Conservation (phyloP, 2,797 vertebrate genomes). For the Fistularia commersonii region DNA sequence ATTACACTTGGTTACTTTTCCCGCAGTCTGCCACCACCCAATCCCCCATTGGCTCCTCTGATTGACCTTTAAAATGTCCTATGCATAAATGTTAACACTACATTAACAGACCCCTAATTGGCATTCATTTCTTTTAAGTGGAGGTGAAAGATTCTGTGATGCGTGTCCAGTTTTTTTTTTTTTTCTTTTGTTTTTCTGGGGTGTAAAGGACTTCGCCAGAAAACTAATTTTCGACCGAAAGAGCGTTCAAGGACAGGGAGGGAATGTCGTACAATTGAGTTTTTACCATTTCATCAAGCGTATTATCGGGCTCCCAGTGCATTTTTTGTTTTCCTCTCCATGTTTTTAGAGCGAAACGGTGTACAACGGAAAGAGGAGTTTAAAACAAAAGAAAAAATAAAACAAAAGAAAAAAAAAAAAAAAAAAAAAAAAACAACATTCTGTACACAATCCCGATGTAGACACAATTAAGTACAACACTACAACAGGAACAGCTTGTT, state of each 20-base stretch:
- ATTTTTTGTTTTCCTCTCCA: no score
- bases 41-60: no score
- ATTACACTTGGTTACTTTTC: conserved; percentile 19
- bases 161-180: no score
- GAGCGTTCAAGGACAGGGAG: conserved; percentile 40
- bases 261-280: conserved; percentile 23
- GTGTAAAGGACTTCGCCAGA: conserved; percentile 26
- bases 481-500: conserved; percentile 42
- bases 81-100: conserved; percentile 32
- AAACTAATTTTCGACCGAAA: conserved; percentile 30
- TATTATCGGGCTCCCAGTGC: conserved; percentile 55
- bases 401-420: conserved; percentile 10
- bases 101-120: conserved; percentile 25
- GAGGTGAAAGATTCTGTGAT: conserved; percentile 25
- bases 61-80: conserved; percentile 36
- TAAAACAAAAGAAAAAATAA: conserved; percentile 22
- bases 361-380: conserved; percentile 33
- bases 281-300: conserved; percentile 21
- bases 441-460: conserved; percentile 53
- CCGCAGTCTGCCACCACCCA: not conserved
- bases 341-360: conserved; percentile 46
- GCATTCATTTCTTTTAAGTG: conserved; percentile 13
- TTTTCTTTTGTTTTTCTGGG: conserved; percentile 29
- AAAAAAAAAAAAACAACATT: conserved; percentile 14
- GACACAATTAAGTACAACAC: conserved; percentile 50